A percentile compares a stretch with the other conserved stretches of the same genome.
phyloP scores from a whole-genome alignment of 1,140 invertebrate genomes.

The Philotrypesis tridentata region DNA sequence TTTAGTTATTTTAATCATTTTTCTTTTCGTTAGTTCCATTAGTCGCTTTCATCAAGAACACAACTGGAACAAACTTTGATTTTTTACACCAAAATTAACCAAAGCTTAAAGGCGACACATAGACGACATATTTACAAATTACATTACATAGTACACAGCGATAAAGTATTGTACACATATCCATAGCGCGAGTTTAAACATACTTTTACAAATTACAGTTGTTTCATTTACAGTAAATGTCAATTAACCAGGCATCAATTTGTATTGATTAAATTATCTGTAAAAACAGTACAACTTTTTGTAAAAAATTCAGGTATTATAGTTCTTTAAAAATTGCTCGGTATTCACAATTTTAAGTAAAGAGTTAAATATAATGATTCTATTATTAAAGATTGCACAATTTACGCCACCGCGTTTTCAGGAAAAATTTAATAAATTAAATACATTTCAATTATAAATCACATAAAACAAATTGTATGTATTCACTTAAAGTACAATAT shows the following conservation, averaged over 20 bases:
- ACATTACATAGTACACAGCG: constrained; percentile 67
- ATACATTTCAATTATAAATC: neutral
- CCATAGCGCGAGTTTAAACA: constrained; percentile 33
- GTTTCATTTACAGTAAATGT: constrained; percentile 39
- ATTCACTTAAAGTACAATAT: constrained; percentile 20
- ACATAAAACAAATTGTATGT: constrained; percentile 14
- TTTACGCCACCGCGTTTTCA: neutral
- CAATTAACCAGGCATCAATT: constrained; percentile 7
- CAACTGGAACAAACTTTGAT: constrained; percentile 55
- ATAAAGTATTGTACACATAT: constrained; percentile 61
- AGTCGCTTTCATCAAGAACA: constrained; percentile 57
- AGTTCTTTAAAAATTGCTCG: no score
- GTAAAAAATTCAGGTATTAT: neutral
- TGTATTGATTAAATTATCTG: constrained; percentile 27
- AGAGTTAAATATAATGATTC: neutral
- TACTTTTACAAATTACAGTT: constrained; percentile 25
- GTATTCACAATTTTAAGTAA: neutral
- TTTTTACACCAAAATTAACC: constrained; percentile 70
- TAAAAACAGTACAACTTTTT: constrained; percentile 56
- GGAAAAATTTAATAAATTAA: constrained; percentile 9
- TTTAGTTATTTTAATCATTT: constrained; percentile 58
- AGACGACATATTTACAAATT: constrained; percentile 69
- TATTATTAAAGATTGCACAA: constrained; percentile 38
- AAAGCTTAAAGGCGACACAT: constrained; percentile 68
- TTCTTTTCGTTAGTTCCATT: constrained; percentile 53